Evolutionary conservation across 2,797 vertebrate genomes (phyloP).

Genomic region (Typhlichthys subterraneus): DNA sequence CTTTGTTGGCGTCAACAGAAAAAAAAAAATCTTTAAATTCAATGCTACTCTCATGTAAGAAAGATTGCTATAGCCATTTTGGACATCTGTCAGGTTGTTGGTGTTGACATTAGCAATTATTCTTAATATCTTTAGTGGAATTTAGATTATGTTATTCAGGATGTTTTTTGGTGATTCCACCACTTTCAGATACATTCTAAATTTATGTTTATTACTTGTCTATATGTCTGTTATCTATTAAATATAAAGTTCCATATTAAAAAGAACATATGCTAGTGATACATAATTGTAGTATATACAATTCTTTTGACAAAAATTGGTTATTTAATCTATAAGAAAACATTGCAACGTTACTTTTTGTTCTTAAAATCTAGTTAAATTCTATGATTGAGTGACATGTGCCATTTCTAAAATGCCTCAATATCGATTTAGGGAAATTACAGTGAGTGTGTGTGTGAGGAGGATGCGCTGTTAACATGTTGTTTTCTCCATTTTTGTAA

Average conservation of each 20-base stretch:
- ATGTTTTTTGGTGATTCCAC: slow-evolving; percentile 1
- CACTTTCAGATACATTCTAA: background rate
- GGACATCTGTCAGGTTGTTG: slow-evolving; percentile 20
- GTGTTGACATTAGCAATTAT: slow-evolving; percentile 61
- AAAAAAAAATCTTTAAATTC: background rate
- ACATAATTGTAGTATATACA: too few species aligned
- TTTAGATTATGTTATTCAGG: slow-evolving; percentile 30
- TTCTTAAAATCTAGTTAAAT: slow-evolving; percentile 17
- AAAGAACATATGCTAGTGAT: too few species aligned
- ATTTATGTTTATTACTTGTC: too few species aligned
- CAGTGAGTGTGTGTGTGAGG: slow-evolving; percentile 39
- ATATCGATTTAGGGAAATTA: slow-evolving; percentile 39
- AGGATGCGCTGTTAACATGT: slow-evolving; percentile 38
- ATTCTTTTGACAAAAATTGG: too few species aligned
- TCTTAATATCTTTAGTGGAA: slow-evolving; percentile 61
- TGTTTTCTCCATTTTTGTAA: slow-evolving; percentile 38
- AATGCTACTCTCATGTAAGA: slow-evolving; percentile 21
- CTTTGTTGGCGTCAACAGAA: background rate
- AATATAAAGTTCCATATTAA: too few species aligned
- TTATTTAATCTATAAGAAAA: too few species aligned
- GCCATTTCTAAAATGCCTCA: slow-evolving; percentile 49
- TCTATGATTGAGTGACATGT: slow-evolving; percentile 24
- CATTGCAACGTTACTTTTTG: background rate
- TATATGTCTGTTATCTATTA: too few species aligned
- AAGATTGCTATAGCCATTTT: slow-evolving; percentile 24